Base-by-base conservation (phyloP, 1,140 invertebrate species). In the Mya arenaria region DNA sequence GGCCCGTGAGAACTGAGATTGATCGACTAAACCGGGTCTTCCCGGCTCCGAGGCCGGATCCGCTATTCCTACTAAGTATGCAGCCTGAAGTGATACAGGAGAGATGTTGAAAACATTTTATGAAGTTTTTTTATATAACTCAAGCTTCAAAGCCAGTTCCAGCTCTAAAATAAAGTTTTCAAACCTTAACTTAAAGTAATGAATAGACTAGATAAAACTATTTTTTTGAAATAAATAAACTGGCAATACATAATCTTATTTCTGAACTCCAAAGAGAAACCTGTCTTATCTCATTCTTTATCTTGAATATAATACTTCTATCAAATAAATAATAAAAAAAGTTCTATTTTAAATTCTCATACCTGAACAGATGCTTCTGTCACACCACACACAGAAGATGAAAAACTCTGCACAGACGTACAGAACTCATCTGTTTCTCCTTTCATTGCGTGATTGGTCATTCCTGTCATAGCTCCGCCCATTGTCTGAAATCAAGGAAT, bases 41-140 rank as follows among this genome's bases (percentile, higher is more conserved):
- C 97, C 98, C n/a, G 97, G 96, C n/a, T 96, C 96, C 60, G 96
- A 98, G 0, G 95, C 96, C 19, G 96, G 95, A 92, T 99, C 97
- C 10, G 98, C 97, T 3, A 98, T 96, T 0, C 97, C 98, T 60
- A 98, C 97, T 41, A 99, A 92, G 90, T 99, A 99, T 0, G 98
- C 97, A 25, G 98, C 96, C 93, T 99, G 96, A 0, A 83, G 19
- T 48, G 25, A 17, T 32, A 56, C 30, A n/a, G 30, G 30, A 73
- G n/a, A 5, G 19, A 73, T 23, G 52, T 56, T 32, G 41, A 13
- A n/a, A n/a, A n/a, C n/a, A n/a, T n/a, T n/a, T n/a, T n/a, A n/a
- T n/a, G n/a, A n/a, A n/a, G n/a, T n/a, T n/a, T n/a, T n/a, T n/a
- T n/a, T n/a, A n/a, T n/a, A n/a, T n/a, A n/a, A n/a, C n/a, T n/a